Conservation (phyloP, 1,140 invertebrate genomes). For the Lordiphosa stackelbergi region DNA sequence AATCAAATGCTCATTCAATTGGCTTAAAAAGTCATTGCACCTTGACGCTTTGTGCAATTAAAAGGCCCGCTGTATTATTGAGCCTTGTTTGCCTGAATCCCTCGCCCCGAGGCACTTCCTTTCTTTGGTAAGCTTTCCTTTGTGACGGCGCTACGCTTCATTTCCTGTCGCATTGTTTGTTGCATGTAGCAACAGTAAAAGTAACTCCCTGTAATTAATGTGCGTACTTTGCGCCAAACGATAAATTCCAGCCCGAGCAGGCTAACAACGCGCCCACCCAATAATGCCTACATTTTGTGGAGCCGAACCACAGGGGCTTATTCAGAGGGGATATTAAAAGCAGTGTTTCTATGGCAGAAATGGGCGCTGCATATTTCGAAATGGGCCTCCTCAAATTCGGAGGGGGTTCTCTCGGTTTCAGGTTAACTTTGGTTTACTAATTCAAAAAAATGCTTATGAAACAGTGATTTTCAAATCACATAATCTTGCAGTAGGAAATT, state of each 20-base stretch:
- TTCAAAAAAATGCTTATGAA: too few relatives aligned
- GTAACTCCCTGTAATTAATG: conserved; percentile 73
- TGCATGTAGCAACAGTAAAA: conserved; percentile 70
- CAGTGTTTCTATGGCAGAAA: too few relatives aligned
- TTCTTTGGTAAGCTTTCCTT: conserved; percentile 27
- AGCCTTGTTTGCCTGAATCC: conserved; percentile 41
- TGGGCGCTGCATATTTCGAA: too few relatives aligned
- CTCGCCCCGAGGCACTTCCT: conserved; percentile 42
- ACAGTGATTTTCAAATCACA: too few relatives aligned
- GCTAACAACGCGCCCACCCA: conserved; percentile 16
- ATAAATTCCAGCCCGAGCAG: conserved; percentile 50
- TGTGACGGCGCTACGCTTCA: conserved; percentile 50
- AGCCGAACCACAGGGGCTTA: too few relatives aligned
- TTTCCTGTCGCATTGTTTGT: conserved; percentile 72
- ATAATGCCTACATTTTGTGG: too few relatives aligned
- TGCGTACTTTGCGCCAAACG: conserved; percentile 70
- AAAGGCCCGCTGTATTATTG: conserved; percentile 64
- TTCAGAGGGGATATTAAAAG: too few relatives aligned
- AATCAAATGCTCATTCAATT: conserved; percentile 59
- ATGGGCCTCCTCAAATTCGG: neutral
- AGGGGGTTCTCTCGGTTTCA: too few relatives aligned
- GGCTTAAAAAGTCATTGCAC: conserved; percentile 58
- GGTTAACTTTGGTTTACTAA: too few relatives aligned
- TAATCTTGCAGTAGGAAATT: too few relatives aligned
- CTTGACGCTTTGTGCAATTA: conserved; percentile 42